Base-by-base conservation (phyloP, 37 sponge, comb jelly and placozoan genomes). In the Bolinopsis microptera region DNA sequence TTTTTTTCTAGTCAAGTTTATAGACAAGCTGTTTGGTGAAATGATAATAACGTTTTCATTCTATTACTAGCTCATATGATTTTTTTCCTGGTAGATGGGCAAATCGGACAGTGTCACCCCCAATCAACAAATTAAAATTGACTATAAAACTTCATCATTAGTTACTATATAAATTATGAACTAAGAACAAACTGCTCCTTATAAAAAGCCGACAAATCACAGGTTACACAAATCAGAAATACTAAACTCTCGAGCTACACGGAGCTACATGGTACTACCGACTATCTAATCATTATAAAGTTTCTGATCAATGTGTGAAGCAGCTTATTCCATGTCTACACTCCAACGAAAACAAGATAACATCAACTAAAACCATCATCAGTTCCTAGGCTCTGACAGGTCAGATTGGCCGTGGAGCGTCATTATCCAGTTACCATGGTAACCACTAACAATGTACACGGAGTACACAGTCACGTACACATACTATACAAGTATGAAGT, bases 281-380 rank as follows among this genome's bases (percentile, higher is more conserved):
- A n/a, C n/a, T n/a, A 48, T 18, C 61, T 48, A 48, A 48, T 48
- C 61, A 48, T 48, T 48, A 18, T 13, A 48, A 48, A 48, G 13
- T 13, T 48, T 48, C 5, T 18, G 13, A 48, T 48, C 61, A 48
- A 48, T 13, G 61, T n/a, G n/a, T 18, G 13, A 48, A 48, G 61
- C 61, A 48, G 61, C 13, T 48, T 48, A 48, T 13, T 48, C 13
- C 61, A 48, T 48, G 61, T 13, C 61, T 48, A 48, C 13, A 48
- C 61, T 48, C 5, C 61, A 28, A 70, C 25, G 21, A 70, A n/a
- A 24, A 70, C 30, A 26, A 70, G 26, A 70, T n/a, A 22, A 28
- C 74, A 22, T 22, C 74, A 70, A 70, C 25, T 24, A 26, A n/a
- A 70, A 70, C 28, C 61, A 86, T 86, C 90, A 86, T 86, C 90